Conservation (phyloP, 2,113 vertebrate genomes). For the Neogale vison region DNA sequence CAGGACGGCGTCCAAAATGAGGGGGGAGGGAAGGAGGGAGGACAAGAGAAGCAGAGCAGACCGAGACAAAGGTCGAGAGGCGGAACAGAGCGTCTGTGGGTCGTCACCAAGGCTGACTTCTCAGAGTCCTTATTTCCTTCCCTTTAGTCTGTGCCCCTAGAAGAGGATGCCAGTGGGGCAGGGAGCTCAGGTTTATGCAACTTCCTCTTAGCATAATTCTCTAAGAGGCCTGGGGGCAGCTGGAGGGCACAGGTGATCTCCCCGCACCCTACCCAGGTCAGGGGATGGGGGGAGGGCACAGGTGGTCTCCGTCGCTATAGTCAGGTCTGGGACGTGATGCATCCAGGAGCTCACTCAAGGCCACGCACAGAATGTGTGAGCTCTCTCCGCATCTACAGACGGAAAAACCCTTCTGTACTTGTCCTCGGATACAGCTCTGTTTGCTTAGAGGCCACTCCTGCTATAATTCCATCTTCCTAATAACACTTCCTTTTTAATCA, state of each 20-base stretch:
- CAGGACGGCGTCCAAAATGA: background rate
- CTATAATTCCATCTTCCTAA: background rate
- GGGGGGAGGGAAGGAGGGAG: too few species aligned
- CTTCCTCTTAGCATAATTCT: background rate
- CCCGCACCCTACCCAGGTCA: background rate
- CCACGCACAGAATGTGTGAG: fast-evolving
- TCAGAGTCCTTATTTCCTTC: background rate
- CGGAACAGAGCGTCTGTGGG: fast-evolving
- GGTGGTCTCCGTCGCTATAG: too few species aligned
- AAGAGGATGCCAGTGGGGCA: fast-evolving
- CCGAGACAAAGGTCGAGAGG: too few species aligned
- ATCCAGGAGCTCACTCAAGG: fast-evolving
- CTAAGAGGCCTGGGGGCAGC: background rate
- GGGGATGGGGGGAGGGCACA: too few species aligned
- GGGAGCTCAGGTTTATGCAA: background rate
- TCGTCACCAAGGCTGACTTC: too few species aligned
- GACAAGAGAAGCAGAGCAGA: background rate
- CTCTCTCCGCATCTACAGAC: fast-evolving
- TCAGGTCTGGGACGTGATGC: fast-evolving
- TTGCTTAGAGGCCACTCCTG: background rate
- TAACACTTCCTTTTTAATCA: background rate
- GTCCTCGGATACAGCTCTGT: background rate
- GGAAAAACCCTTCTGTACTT: fast-evolving
- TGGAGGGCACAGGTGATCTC: background rate
- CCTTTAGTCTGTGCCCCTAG: background rate